Evolutionary conservation across 2,113 vertebrate species (phyloP).

Genomic region (Thamnaconus septentrionalis): DNA sequence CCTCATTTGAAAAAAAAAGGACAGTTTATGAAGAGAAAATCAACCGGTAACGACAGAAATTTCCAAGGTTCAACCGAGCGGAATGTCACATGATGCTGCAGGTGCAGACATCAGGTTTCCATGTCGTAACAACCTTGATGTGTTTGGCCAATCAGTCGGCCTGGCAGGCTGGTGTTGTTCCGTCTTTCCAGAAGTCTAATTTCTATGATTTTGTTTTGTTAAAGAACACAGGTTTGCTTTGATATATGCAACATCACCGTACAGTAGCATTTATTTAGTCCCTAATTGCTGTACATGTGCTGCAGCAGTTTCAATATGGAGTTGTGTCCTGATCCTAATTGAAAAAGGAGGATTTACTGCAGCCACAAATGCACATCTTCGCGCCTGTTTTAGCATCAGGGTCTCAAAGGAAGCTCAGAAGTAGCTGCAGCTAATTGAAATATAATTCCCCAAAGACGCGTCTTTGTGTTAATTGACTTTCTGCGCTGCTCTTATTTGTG

Average conservation of each 20-base stretch:
- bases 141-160: no score
- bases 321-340: slow-evolving; percentile 59
- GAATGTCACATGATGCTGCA: no score
- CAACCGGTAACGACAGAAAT: no score
- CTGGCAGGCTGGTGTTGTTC: no score
- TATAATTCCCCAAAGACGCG: slow-evolving; percentile 70
- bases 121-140: no score
- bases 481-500: slow-evolving; percentile 40
- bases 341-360: slow-evolving; percentile 60
- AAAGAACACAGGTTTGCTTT: no score
- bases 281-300: slow-evolving; percentile 49
- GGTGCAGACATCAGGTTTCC: no score
- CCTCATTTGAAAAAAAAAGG: no score
- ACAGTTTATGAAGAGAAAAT: no score
- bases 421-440: slow-evolving; percentile 73
- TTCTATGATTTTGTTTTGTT: no score
- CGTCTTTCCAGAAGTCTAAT: no score
- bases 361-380: slow-evolving; percentile 52
- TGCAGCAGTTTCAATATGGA: slow-evolving; percentile 47
- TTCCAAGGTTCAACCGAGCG: no score
- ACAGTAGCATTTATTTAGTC: slow-evolving; percentile 24
- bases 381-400: slow-evolving; percentile 48
- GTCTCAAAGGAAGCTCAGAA: slow-evolving; percentile 57
- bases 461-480: slow-evolving; percentile 71
- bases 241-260: not conserved